phyloP scores from a whole-genome alignment of 2,797 vertebrate species.

The Iguana delicatissima region DNA sequence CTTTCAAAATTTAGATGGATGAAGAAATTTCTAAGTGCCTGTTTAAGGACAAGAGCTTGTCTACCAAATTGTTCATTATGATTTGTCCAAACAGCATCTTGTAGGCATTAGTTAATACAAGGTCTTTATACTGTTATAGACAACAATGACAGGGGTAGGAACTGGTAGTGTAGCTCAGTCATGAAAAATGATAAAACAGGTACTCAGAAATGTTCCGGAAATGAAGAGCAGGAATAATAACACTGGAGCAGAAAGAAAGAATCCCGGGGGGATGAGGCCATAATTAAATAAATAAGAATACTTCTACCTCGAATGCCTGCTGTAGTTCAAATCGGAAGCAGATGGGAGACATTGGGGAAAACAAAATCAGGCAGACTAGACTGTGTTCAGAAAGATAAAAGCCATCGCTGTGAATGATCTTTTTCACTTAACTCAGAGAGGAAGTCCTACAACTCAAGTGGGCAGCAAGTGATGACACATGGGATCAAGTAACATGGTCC shows the following conservation, averaged over 20 bases:
- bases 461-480: constrained; percentile 74
- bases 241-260: constrained; percentile 39
- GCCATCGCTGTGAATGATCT: constrained; percentile 65
- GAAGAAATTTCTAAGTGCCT: neutral
- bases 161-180: constrained; percentile 5
- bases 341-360: constrained; percentile 63
- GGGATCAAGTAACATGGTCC: constrained; percentile 71
- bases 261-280: constrained; percentile 46
- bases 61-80: constrained; percentile 34
- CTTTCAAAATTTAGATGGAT: constrained; percentile 7
- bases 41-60: constrained; percentile 16
- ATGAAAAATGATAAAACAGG: constrained; percentile 30
- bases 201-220: constrained; percentile 21
- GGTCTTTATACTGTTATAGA: neutral
- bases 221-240: constrained; percentile 56
- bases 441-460: constrained; percentile 75
- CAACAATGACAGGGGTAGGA: neutral
- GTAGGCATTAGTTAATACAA: constrained; percentile 20
- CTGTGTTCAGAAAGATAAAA: constrained; percentile 72
- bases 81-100: constrained; percentile 49
- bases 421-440: constrained; percentile 69
- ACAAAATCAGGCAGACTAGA: constrained; percentile 54
- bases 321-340: constrained; percentile 54
- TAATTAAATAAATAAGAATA: constrained; percentile 61
- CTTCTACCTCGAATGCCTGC: constrained; percentile 53